These are phyloP conservation scores for Ostrea denselamellosa DNA, from an alignment of 1,140 invertebrate species.

Conservation along the genomic window DNA sequence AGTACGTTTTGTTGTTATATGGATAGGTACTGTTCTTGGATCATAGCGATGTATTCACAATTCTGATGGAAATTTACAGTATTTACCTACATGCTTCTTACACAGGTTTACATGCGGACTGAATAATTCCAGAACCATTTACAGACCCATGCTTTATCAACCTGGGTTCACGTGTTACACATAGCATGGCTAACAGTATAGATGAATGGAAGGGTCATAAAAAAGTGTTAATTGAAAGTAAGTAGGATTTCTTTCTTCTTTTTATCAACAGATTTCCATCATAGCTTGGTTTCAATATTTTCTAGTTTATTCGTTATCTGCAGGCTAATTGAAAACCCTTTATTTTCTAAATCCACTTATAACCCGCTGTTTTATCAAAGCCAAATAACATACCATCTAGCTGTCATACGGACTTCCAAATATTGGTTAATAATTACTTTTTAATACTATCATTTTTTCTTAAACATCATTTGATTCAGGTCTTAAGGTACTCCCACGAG, in stretches of 20 bases:
- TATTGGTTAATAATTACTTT: neutral
- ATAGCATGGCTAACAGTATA: neutral
- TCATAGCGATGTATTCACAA: conserved; percentile 14
- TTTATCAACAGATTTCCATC: too few species aligned
- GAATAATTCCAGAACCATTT: neutral
- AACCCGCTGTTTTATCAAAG: neutral
- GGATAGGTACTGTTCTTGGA: conserved; percentile 20
- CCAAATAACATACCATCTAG: neutral
- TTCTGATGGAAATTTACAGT: conserved; percentile 19
- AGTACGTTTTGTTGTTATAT: conserved; percentile 21
- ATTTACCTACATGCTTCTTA: neutral
- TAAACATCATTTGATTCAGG: neutral
- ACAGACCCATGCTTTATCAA: neutral
- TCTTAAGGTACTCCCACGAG: neutral
- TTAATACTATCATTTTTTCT: neutral
- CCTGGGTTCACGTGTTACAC: neutral
- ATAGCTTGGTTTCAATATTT: too few species aligned
- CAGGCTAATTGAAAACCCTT: neutral
- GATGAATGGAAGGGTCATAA: neutral
- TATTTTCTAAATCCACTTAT: neutral
- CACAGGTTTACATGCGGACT: neutral
- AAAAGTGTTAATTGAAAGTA: neutral
- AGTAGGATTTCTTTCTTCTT: neutral
- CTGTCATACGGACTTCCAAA: neutral
- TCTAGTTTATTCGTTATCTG: too few species aligned